These are phyloP conservation scores for Dreissena rostriformis DNA, from an alignment of 1,140 invertebrate species.

Conservation along the genomic window DNA sequence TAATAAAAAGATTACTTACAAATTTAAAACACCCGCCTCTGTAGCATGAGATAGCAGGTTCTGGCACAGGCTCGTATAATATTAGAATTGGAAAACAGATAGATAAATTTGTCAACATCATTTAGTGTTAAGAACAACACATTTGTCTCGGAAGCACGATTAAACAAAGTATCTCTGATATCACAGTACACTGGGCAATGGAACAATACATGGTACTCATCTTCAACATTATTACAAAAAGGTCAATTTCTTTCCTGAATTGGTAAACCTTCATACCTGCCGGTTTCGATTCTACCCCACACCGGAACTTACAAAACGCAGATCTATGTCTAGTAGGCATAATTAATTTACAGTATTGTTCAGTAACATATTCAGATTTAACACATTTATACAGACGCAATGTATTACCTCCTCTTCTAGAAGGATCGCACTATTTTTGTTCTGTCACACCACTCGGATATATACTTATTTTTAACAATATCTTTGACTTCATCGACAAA, in stretches of 20 bases:
- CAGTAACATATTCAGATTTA: background rate
- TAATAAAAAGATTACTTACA: too few relatives aligned
- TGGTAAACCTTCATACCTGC: slow-evolving; percentile 2
- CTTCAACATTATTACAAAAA: background rate
- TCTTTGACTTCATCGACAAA: background rate
- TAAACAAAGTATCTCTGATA: too few relatives aligned
- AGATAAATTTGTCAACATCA: too few relatives aligned
- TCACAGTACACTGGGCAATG: too few relatives aligned
- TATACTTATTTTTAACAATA: slow-evolving; percentile 2
- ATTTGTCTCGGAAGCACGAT: too few relatives aligned
- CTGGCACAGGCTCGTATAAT: too few relatives aligned
- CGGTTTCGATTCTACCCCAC: slow-evolving; percentile 26
- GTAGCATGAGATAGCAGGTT: too few relatives aligned
- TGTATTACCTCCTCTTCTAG: slow-evolving; percentile 8
- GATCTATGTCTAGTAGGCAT: slow-evolving; percentile 1
- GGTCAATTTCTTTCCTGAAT: background rate
- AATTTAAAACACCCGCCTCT: too few relatives aligned
- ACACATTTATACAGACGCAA: slow-evolving; percentile 11
- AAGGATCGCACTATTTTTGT: background rate
- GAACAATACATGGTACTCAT: too few relatives aligned
- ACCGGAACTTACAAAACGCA: slow-evolving; percentile 25
- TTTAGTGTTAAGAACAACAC: too few relatives aligned
- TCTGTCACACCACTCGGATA: background rate
- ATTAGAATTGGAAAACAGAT: too few relatives aligned
- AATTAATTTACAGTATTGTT: slow-evolving; percentile 11